Base-by-base conservation (phyloP, 2,113 vertebrate species). In the Calypte anna region DNA sequence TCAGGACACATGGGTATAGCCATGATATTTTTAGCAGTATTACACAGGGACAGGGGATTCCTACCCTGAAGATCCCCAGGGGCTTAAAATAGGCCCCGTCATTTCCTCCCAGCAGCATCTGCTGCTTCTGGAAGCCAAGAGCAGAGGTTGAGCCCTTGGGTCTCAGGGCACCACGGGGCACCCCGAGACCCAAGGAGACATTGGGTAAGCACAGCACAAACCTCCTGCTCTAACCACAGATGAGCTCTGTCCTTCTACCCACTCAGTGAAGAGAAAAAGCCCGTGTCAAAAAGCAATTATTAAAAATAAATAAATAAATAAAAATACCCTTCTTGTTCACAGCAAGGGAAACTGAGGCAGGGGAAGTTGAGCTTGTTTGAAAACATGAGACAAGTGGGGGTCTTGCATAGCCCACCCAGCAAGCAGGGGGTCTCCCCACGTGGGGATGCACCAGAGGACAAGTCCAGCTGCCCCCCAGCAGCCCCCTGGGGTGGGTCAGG, bases 41-140 rank as follows among this genome's bases (percentile, higher is more conserved):
- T 82, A 94, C 95, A 90, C 73, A 91, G 87, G 85, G 84, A 90
- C 79, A 85, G 95, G 96, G 96, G 93, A 98, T 96, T 97, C 97
- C 97, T 93, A 79, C 44, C 83, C 92, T 46, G 89, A 96, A 96
- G 73, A 94, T 92, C 96, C 97, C 96, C 28, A 0, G 95, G 94
- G 93, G 76, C 63, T 95, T 86, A 95, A 95, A 68, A 94, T 25
- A 91, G 91, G 74, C 46, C 78, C 82, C 59, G 58, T 70, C 50
- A 83, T 91, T 96, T 97, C 96, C 96, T 96, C 89, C 64, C 77
- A 27, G 79, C 67, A 68, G 70, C 21, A 91, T 69, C 82, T 23
- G 88, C 63, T 40, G 6, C 72, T 44, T 9, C 4, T 63, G 81
- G 66, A 21, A 59, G 62, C 44, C 5, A 1, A 27, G 31, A 69